Percentiles rank a stretch among this genome's conserved stretches.
Evolutionary conservation across 1,140 invertebrate genomes (phyloP).

Genomic region (Lepidurus couesii): DNA sequence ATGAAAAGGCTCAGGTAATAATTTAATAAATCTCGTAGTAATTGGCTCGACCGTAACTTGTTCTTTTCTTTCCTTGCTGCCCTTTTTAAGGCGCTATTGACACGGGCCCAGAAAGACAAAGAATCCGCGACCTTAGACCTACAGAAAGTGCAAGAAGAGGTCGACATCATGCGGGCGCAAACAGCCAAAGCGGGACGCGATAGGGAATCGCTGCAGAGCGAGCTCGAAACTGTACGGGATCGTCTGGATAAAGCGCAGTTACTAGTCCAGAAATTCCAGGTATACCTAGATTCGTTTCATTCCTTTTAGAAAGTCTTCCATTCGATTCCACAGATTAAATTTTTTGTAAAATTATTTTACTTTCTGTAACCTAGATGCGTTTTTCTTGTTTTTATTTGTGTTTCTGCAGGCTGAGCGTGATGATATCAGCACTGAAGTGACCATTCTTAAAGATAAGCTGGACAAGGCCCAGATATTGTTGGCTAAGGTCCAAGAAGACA

Average conservation of each 20-base stretch:
- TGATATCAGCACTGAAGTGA: constrained; percentile 73
- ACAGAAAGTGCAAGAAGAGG: constrained; percentile 69
- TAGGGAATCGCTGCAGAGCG: constrained; percentile 71
- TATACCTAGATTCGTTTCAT: constrained; percentile 25
- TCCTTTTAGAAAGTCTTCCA: constrained; percentile 23
- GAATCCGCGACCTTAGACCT: constrained; percentile 72
- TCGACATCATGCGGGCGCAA: constrained; percentile 70
- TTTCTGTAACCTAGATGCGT: constrained; percentile 24
- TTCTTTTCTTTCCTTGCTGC: not conserved
- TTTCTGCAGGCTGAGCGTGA: constrained; percentile 70
- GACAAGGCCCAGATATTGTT: constrained; percentile 74
- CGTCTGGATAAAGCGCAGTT: constrained; percentile 79
- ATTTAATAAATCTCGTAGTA: not conserved
- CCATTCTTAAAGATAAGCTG: constrained; percentile 80
- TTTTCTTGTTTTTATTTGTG: constrained; percentile 24
- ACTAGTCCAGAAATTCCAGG: constrained; percentile 73
- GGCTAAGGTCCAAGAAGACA: constrained; percentile 77
- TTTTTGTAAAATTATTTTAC: not conserved
- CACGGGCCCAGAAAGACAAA: constrained; percentile 77
- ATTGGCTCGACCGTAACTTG: not conserved
- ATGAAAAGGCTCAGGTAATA: constrained; percentile 77
- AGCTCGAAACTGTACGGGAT: constrained; percentile 78
- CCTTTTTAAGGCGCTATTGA: constrained; percentile 54
- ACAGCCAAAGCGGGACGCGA: constrained; percentile 76
- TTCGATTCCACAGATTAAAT: constrained; percentile 20